Evolutionary conservation across 1,140 invertebrate species (phyloP).

Genomic region (Drosophila ananassae): DNA sequence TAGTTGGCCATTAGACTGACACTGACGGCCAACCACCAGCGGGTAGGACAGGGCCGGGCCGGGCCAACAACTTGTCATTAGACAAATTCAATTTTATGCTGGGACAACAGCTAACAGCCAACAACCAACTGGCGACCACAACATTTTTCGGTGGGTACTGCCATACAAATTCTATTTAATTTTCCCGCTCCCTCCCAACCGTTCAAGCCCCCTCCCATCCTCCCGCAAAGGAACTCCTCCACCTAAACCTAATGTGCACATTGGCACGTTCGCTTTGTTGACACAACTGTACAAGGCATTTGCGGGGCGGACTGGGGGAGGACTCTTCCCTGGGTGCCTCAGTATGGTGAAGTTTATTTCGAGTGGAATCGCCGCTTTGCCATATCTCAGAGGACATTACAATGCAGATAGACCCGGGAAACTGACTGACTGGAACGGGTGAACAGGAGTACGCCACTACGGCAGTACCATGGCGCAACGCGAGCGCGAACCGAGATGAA

Average conservation of each 20-base stretch:
- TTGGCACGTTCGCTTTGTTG: conserved; percentile 79
- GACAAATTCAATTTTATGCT: conserved; percentile 80
- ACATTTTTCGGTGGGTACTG: conserved; percentile 74
- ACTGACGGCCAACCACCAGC: conserved; percentile 17
- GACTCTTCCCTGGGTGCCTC: conserved; percentile 7
- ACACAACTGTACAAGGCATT: conserved; percentile 70
- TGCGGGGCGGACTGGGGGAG: background rate
- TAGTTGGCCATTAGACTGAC: conserved; percentile 75
- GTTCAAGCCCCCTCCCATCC: background rate
- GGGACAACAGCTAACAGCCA: conserved; percentile 37
- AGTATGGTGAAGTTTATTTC: conserved; percentile 70
- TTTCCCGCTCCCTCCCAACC: conserved; percentile 26
- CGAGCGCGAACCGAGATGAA: conserved; percentile 17
- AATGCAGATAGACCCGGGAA: conserved; percentile 71
- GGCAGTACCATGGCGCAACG: conserved; percentile 5
- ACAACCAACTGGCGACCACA: conserved; percentile 64
- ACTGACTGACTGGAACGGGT: conserved; percentile 61
- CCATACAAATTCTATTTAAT: conserved; percentile 81
- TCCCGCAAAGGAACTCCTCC: conserved; percentile 35
- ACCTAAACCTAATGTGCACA: conserved; percentile 74
- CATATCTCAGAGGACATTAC: conserved; percentile 80
- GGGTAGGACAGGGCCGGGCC: conserved; percentile 1
- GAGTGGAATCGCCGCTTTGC: conserved; percentile 77
- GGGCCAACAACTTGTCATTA: conserved; percentile 79
- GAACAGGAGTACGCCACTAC: conserved; percentile 8